Evolutionary conservation across 1,140 invertebrate species (phyloP).

Genomic region (Scylla paramamosain): DNA sequence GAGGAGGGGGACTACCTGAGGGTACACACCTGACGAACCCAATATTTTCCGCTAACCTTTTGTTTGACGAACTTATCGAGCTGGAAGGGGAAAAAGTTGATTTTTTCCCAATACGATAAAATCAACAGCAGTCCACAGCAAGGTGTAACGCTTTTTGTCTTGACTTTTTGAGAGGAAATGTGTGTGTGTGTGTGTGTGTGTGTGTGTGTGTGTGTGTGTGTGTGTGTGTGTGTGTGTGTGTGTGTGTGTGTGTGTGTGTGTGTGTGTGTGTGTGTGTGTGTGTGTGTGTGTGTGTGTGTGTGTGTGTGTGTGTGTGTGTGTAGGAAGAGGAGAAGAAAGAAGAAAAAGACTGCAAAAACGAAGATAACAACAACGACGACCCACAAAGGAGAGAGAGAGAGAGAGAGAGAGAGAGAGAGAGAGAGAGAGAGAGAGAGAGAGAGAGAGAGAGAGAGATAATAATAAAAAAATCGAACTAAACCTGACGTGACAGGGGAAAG

Average conservation of each 20-base stretch:
- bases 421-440: too few species aligned
- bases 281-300: too few species aligned
- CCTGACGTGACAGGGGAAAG: too few species aligned
- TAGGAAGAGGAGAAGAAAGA: too few species aligned
- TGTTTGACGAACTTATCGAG: conserved; percentile 13
- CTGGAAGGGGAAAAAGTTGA: background rate
- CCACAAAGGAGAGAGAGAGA: too few species aligned
- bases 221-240: conserved; percentile 3
- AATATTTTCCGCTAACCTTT: background rate
- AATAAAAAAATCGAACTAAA: too few species aligned
- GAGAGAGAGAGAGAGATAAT: too few species aligned
- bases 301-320: too few species aligned
- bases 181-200: background rate
- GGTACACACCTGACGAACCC: background rate
- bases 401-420: too few species aligned
- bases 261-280: background rate
- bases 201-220: conserved; percentile 3
- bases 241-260: conserved; percentile 3
- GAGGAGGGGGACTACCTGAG: background rate
- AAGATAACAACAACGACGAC: too few species aligned
- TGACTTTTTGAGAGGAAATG: background rate
- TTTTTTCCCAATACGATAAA: background rate
- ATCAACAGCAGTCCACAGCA: background rate
- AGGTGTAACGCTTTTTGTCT: background rate
- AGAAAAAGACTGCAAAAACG: too few species aligned